Evolutionary conservation across 2,888 invertebrate genomes (phyloP).

Genomic region (Herminia tarsipennalis): DNA sequence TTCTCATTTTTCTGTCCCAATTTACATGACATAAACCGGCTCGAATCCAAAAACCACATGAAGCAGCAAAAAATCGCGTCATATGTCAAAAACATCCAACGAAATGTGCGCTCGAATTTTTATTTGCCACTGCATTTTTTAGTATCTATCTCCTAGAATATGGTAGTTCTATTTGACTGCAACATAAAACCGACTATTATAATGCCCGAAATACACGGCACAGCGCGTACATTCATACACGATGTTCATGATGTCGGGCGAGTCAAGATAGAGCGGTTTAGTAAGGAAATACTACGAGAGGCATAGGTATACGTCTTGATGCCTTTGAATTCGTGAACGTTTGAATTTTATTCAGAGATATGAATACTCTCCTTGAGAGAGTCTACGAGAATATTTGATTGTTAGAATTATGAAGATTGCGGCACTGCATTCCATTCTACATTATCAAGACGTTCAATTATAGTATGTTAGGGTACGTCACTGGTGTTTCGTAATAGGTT

Average conservation of each 20-base stretch:
- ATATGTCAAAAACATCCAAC: neutral
- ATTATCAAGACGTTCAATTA: too few species aligned
- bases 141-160: neutral
- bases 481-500: too few species aligned
- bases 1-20: too few species aligned
- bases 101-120: too few species aligned
- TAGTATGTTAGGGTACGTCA: too few species aligned
- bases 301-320: constrained; percentile 29
- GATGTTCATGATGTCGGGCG: constrained; percentile 44
- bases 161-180: constrained; percentile 8
- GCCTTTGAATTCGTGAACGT: constrained; percentile 43
- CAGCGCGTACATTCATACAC: constrained; percentile 47
- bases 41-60: too few species aligned
- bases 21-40: too few species aligned
- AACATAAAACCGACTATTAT: constrained; percentile 16
- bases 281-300: constrained; percentile 45
- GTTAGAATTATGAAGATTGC: too few species aligned
- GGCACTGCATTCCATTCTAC: too few species aligned
- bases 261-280: constrained; percentile 43
- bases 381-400: constrained; percentile 2
- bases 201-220: constrained; percentile 27
- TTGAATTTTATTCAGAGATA: constrained; percentile 39
- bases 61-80: too few species aligned
- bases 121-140: neutral
- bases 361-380: constrained; percentile 16